phyloP scores from a whole-genome alignment of 2,888 invertebrate species.

The Xylota sylvarum region DNA sequence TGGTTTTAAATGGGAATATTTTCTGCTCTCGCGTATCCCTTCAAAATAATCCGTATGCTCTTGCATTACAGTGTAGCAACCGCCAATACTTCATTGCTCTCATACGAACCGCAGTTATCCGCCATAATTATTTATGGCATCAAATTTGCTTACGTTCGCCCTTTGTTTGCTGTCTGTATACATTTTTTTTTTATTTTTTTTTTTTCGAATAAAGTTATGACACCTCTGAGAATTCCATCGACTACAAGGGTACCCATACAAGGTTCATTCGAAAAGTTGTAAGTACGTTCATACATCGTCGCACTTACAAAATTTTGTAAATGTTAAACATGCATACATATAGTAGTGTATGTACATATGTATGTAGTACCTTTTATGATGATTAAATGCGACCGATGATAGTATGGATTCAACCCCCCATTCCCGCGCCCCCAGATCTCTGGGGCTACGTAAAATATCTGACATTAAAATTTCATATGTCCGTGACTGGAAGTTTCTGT shows the following conservation, averaged over 20 bases:
- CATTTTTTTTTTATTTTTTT: conserved; percentile 25
- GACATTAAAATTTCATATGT: conserved; percentile 71
- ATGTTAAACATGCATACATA: conserved; percentile 55
- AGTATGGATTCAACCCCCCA: conserved; percentile 35
- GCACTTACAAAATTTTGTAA: conserved; percentile 51
- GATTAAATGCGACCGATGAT: conserved; percentile 75
- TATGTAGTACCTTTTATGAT: conserved; percentile 73
- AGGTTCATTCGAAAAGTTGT: conserved; percentile 62
- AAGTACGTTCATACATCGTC: conserved; percentile 40
- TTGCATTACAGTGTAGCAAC: conserved; percentile 2
- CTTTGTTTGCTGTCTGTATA: conserved; percentile 36
- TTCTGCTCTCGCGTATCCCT: neutral
- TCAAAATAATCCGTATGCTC: neutral
- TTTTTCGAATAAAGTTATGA: conserved; percentile 58
- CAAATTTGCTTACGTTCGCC: conserved; percentile 58
- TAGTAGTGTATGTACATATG: too few species aligned
- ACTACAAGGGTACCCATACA: conserved; percentile 58
- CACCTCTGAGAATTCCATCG: conserved; percentile 58
- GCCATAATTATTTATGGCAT: conserved; percentile 66
- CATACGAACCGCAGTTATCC: conserved; percentile 28
- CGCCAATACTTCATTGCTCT: conserved; percentile 9
- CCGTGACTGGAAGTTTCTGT: conserved; percentile 63
- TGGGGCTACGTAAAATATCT: conserved; percentile 70
- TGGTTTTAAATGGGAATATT: conserved; percentile 8
- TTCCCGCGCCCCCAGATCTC: conserved; percentile 29